A percentile compares a stretch with the other conserved stretches of the same genome.
Conservation (phyloP, 2,888 invertebrate species). For the Dolichopus griseipennis region DNA sequence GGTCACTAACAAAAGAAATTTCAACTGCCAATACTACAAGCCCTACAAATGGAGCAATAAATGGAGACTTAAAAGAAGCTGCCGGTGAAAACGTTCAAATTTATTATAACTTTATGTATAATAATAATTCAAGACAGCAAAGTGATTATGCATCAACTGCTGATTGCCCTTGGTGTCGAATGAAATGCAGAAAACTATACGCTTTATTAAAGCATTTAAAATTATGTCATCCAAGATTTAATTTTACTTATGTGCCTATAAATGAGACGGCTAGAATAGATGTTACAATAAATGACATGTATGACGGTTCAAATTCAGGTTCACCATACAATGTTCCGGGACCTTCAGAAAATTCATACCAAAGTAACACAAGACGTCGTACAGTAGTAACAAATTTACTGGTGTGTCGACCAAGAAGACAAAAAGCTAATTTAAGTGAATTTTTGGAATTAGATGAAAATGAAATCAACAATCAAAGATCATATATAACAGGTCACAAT, state of each 20-base stretch:
- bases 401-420: conserved; percentile 51
- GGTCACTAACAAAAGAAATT: not conserved
- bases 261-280: conserved; percentile 76
- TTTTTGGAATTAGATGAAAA: conserved; percentile 82
- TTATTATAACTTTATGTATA: conserved; percentile 92
- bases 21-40: not conserved
- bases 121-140: conserved; percentile 89
- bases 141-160: conserved; percentile 90
- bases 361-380: conserved; percentile 52
- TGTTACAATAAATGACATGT: conserved; percentile 88
- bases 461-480: conserved; percentile 74
- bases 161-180: conserved; percentile 91
- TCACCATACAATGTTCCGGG: conserved; percentile 83
- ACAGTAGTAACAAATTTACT: conserved; percentile 54
- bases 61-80: conserved; percentile 13
- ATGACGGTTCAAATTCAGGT: conserved; percentile 91
- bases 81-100: conserved; percentile 59
- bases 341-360: conserved; percentile 60
- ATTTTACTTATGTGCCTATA: conserved; percentile 64
- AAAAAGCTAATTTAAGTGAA: conserved; percentile 64
- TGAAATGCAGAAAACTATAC: conserved; percentile 80
- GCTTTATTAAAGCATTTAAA: conserved; percentile 88
- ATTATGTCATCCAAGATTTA: conserved; percentile 85
- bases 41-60: conserved; percentile 22
- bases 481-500: conserved; percentile 84